A percentile compares a stretch with the other conserved stretches of the same genome.
phyloP scores from a whole-genome alignment of 1,140 invertebrate genomes.

The Oryzaephilus surinamensis region DNA sequence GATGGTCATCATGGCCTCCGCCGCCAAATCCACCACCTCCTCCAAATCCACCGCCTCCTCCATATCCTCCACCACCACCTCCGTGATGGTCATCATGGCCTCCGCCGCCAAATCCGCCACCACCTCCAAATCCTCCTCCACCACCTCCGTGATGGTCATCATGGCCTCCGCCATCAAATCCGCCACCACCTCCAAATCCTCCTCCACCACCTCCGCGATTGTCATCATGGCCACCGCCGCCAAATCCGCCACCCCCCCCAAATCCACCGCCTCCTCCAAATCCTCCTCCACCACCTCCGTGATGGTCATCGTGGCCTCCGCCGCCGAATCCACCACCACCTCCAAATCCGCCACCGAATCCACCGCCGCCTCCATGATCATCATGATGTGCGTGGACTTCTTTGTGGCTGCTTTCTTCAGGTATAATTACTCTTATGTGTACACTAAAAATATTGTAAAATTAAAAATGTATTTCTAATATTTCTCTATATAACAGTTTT shows the following conservation, averaged over 20 bases:
- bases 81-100: conserved; percentile 2
- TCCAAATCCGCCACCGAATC: conserved; percentile 3
- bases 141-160: conserved; percentile 8
- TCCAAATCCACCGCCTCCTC: conserved; percentile 8
- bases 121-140: conserved; percentile 4
- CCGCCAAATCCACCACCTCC: conserved; percentile 9
- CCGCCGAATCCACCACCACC: background rate
- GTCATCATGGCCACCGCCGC: conserved; percentile 4
- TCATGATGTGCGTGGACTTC: conserved; percentile 10
- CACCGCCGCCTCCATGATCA: conserved; percentile 7
- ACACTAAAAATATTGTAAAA: conserved; percentile 27
- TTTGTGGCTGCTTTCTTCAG: too few species aligned
- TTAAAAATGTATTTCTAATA: too few species aligned
- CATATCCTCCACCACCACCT: conserved; percentile 4
- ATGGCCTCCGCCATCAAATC: conserved; percentile 5
- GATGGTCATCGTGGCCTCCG: conserved; percentile 9
- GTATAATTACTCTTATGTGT: conserved; percentile 30
- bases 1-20: conserved; percentile 1
- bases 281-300: conserved; percentile 5
- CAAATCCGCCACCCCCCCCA: conserved; percentile 3
- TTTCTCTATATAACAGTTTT: too few species aligned
- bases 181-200: conserved; percentile 4
- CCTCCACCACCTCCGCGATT: conserved; percentile 11
- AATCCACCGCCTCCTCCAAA: conserved; percentile 1
- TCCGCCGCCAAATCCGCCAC: conserved; percentile 6